Base-by-base conservation (phyloP, 1,140 invertebrate genomes). In the Drosophila parabipectinata region DNA sequence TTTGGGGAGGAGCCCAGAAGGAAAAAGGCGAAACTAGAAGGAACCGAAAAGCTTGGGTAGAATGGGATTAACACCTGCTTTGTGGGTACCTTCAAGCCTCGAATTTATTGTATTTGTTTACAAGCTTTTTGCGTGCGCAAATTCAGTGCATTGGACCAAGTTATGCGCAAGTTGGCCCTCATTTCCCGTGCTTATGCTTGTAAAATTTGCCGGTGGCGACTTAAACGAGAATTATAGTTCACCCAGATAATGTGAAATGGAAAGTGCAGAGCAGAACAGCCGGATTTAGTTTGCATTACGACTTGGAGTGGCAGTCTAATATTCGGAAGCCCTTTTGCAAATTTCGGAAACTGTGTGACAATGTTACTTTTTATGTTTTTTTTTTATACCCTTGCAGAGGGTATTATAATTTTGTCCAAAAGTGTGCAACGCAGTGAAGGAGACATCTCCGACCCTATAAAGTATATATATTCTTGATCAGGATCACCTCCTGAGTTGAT, bases 61-160 rank as follows among this genome's bases (percentile, higher is more conserved):
- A 62, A 72, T 55, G 62, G 83, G 79, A 83, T 87, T 87, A 88
- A 79, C 83, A 87, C 83, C 83, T 87, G 83, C 82, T 87, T 77
- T 77, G 73, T 85, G 71, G 82, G 83, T 67, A 69, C 37, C 68
- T 55, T 64, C 78, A 85, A 85, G 82, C 82, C 78, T 64, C 54
- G 59, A 87, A 85, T 85, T 85, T 85, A 85, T 85, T 87, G 78
- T 85, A 74, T 87, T 85, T 85, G 82, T 85, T 85, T 85, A 87
- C 79, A 85, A 82, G 82, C 82, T 85, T 85, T 87, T 77, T 85
- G 83, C 82, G 83, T 87, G 81, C 78, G 79, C 63, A 87, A 73
- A 54, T 51, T 72, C 30, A 47, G 51, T 56, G 68, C 41, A 63
- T 74, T 8, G 72, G 53, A 41, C 69, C 71, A 52, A 74, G 69